Base-by-base conservation (phyloP, 1,140 invertebrate species). In the Neotoxoptera formosana region DNA sequence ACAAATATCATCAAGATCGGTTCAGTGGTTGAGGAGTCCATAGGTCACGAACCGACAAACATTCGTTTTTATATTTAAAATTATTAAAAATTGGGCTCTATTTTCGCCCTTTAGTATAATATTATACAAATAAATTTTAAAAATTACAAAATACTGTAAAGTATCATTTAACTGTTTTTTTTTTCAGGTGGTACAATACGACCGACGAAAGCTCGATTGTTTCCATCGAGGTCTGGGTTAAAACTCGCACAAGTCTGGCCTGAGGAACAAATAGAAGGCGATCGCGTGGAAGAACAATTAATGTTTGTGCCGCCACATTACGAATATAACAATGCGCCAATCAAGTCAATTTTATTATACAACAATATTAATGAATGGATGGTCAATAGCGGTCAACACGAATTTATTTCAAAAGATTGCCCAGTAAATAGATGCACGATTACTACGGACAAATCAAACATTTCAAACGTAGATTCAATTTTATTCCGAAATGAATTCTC, bases 401-500 rank as follows among this genome's bases (percentile, higher is more conserved):
- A 96, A 11, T 98, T 98, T 95, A 95, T 96, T 53, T 96, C 97
- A 94, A 95, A 95, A 84, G 95, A 96, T 76, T 98, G 97, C 94
- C 97, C 97, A 0, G 97, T 98, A 4, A 96, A 97, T 94, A 96
- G 97, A 1, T 99, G 98, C 95, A 96, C 96, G 6, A 95, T 99
- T n/a, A 97, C 97, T 1, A 96, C 94, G 96, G 97, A 11, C 96
- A 97, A 76, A 96, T 97, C 94, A 96, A 97, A 1, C 95, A 7
- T 0, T 11, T 23, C 95, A 23, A 96, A 96, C 14, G 98, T 98
- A 0, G 98, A 99, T 95, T 97, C 98, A 86, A 97, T 99, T 90
- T 95, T 99, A 20, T 99, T 98, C 95, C 98, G 98, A 95, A 98
- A 99, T 95, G 97, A 98, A 94, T 96, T 97, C 94, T 96, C 96